Evolutionary conservation across 2,888 invertebrate genomes (phyloP).

Genomic region (Drosophila quinaria): DNA sequence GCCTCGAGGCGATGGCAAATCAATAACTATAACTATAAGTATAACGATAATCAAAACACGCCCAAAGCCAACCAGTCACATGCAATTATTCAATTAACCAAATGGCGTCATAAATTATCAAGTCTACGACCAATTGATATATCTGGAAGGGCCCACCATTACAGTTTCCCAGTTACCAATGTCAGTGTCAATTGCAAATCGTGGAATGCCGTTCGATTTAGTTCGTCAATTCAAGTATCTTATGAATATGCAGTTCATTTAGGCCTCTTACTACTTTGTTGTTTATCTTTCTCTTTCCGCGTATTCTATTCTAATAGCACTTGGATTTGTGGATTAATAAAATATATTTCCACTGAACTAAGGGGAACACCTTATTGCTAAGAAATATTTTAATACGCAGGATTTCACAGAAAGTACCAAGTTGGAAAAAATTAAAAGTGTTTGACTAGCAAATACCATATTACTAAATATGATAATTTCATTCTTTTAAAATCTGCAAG

Average conservation of each 20-base stretch:
- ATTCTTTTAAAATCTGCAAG: not conserved
- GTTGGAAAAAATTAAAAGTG: too few species aligned
- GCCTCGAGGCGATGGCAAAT: conserved; percentile 44
- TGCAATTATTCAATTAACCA: conserved; percentile 82
- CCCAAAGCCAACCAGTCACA: conserved; percentile 68
- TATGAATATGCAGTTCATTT: conserved; percentile 61
- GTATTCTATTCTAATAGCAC: not conserved
- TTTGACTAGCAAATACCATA: not conserved
- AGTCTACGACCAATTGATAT: conserved; percentile 54
- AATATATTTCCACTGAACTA: not conserved
- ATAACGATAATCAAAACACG: conserved; percentile 38
- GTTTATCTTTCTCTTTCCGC: conserved; percentile 1
- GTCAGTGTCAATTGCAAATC: conserved; percentile 61
- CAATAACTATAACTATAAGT: conserved; percentile 35
- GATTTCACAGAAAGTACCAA: not conserved
- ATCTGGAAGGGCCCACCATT: conserved; percentile 43
- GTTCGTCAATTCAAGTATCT: conserved; percentile 46
- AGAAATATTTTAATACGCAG: not conserved
- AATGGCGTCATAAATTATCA: conserved; percentile 80
- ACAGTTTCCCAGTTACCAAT: conserved; percentile 22
- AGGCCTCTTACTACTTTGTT: conserved; percentile 3
- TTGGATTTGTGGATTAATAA: not conserved
- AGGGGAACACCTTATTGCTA: conserved; percentile 5
- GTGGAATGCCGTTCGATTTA: conserved; percentile 65
- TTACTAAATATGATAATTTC: not conserved